phyloP scores from a whole-genome alignment of 2,113 vertebrate genomes.

The Oryzias curvinotus region DNA sequence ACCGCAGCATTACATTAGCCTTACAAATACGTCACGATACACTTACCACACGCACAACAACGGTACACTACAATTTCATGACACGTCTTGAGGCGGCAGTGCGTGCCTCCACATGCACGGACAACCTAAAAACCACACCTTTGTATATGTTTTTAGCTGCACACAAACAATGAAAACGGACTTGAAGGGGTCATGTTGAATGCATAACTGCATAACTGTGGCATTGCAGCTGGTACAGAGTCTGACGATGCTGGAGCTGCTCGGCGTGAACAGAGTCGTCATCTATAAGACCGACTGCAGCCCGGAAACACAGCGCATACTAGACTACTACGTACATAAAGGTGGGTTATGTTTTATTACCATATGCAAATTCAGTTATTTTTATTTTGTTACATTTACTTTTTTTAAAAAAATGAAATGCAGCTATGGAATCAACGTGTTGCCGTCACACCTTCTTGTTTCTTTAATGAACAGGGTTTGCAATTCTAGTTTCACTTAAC shows the following conservation, averaged over 20 bases:
- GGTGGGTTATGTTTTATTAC: constrained; percentile 18
- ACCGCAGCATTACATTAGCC: no score
- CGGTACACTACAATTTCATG: no score
- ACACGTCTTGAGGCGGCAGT: no score
- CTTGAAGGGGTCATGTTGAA: not conserved
- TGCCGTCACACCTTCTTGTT: not conserved
- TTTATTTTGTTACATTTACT: not conserved
- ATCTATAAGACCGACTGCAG: constrained; percentile 78
- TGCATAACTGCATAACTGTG: not conserved
- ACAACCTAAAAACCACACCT: no score
- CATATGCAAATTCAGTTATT: no score
- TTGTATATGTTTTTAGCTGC: no score
- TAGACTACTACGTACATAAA: constrained; percentile 72
- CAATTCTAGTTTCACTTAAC: not conserved
- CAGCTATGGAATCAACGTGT: no score
- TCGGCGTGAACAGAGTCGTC: constrained; percentile 73
- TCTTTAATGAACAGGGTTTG: not conserved
- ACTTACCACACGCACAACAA: no score
- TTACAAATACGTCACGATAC: no score
- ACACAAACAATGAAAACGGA: not conserved
- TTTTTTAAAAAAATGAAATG: no score
- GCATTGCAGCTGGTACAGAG: constrained; percentile 65
- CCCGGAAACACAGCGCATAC: constrained; percentile 58
- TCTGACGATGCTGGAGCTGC: constrained; percentile 76
- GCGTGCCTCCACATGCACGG: no score